A percentile compares a stretch with the other conserved stretches of the same genome.
These are phyloP conservation scores for Amphiprion percula DNA, from an alignment of 2,113 vertebrate genomes.

Conservation along the genomic window DNA sequence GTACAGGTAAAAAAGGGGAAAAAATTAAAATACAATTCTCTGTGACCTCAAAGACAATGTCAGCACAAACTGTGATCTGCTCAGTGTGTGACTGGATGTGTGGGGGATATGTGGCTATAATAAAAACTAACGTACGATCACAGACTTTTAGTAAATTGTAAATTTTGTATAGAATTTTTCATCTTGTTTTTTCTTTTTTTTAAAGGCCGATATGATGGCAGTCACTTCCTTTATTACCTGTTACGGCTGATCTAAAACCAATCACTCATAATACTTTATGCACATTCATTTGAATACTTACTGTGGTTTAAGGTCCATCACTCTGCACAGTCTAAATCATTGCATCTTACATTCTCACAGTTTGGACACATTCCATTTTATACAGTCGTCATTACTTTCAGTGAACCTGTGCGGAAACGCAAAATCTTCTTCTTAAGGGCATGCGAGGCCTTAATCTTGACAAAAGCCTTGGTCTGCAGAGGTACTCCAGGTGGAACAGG, in stretches of 20 bases:
- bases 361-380: constrained; percentile 52
- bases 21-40: neutral
- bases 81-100: neutral
- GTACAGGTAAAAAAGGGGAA: too few species aligned
- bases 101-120: neutral
- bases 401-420: constrained; percentile 90
- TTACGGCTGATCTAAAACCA: constrained; percentile 1
- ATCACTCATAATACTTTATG: neutral
- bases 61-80: neutral
- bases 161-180: too few species aligned
- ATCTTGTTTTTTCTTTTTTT: too few species aligned
- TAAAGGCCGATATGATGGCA: too few species aligned
- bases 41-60: neutral
- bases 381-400: constrained; percentile 94
- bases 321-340: neutral
- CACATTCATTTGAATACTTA: neutral
- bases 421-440: constrained; percentile 94
- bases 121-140: too few species aligned
- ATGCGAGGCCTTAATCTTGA: constrained; percentile 93
- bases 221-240: neutral
- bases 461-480: constrained; percentile 88
- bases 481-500: constrained; percentile 64
- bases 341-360: neutral
- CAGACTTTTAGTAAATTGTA: too few species aligned
- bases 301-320: neutral